Percentiles rank a stretch among this genome's conserved stretches.
Evolutionary conservation across 2,797 vertebrate species (phyloP).

Genomic region (Betta splendens): DNA sequence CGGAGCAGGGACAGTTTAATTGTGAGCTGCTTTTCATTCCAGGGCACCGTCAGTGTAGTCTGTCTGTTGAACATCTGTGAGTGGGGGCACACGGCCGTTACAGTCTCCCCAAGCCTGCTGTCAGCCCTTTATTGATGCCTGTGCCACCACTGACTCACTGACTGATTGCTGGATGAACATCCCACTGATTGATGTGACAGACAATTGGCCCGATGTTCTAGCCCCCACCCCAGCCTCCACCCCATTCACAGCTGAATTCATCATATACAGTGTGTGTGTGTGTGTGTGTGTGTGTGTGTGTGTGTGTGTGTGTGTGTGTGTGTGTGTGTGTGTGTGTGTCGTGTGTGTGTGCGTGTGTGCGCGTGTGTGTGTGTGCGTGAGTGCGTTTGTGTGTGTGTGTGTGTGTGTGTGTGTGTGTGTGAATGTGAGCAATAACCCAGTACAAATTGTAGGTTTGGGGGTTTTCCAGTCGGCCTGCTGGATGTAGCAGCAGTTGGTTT

Average conservation of each 20-base stretch:
- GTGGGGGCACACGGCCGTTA: constrained; percentile 42
- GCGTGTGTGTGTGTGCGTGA: too few relatives aligned
- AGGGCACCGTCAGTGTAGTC: constrained; percentile 8
- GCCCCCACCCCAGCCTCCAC: background rate
- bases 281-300: too few relatives aligned
- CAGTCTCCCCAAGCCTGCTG: constrained; percentile 57
- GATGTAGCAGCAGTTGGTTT: constrained; percentile 41
- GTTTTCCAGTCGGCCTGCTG: constrained; percentile 48
- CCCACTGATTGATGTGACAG: constrained; percentile 78
- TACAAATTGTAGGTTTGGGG: constrained; percentile 40
- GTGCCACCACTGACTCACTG: constrained; percentile 61
- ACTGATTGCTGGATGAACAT: constrained; percentile 75
- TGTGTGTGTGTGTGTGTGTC: constrained; percentile 29
- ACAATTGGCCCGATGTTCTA: constrained; percentile 68
- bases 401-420: constrained; percentile 38
- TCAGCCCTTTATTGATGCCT: constrained; percentile 77
- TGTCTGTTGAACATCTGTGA: constrained; percentile 49
- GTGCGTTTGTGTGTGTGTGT: too few relatives aligned
- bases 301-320: too few relatives aligned
- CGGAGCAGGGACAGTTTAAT: background rate
- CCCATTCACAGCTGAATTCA: constrained; percentile 28
- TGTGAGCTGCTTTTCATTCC: constrained; percentile 13
- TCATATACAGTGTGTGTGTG: constrained; percentile 41
- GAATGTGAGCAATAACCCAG: too few relatives aligned
- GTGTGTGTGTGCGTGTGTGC: constrained; percentile 47